Base-by-base conservation (phyloP, 1,140 invertebrate species). In the Papilio xuthus region DNA sequence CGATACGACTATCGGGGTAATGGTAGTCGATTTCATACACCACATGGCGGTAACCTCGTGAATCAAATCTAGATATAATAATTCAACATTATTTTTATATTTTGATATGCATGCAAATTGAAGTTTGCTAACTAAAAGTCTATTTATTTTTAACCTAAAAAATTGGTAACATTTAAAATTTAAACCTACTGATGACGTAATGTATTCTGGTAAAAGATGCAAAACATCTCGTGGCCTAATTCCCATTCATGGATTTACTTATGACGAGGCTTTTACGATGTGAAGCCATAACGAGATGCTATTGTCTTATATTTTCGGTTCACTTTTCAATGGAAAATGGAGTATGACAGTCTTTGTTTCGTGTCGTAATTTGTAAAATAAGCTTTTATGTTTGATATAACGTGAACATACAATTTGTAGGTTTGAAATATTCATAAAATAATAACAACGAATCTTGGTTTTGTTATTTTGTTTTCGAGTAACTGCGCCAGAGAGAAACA, bases 241-340 rank as follows among this genome's bases (percentile, higher is more conserved):
- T 73, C n/a, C 41, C n/a, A 20, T 72, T 72, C 70, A 42, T 44
- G 70, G 3, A 47, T 72, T 41, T 42, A 72, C 37, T 72, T 72
- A 41, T 42, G 42, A 23, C 23, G 42, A 73, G 71, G 42, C 42
- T 73, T 44, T 47, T 47, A 72, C 41, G 37, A 47, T 44, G 71
- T 10, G 20, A 8, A 42, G 37, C 18, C 41, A 42, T 72, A 72
- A 72, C 70, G 70, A 72, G 70, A 72, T 41, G 32, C 8, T 42
- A 72, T 73, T 73, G 71, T 73, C 50, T 73, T 23, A 60, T 23
- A n/a, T 75, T 75, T 74, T 74, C 28, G 53, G 73, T 60, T 56
- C 47, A 60, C 13, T 75, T 75, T 56, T 60, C 15, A 56, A 60
- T 60, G 50, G 47, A 73, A 73, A 26, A 73, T 73, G 71, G 71